These are phyloP conservation scores for Percopsis omiscomaycus DNA, from an alignment of 2,797 vertebrate species.

Conservation along the genomic window DNA sequence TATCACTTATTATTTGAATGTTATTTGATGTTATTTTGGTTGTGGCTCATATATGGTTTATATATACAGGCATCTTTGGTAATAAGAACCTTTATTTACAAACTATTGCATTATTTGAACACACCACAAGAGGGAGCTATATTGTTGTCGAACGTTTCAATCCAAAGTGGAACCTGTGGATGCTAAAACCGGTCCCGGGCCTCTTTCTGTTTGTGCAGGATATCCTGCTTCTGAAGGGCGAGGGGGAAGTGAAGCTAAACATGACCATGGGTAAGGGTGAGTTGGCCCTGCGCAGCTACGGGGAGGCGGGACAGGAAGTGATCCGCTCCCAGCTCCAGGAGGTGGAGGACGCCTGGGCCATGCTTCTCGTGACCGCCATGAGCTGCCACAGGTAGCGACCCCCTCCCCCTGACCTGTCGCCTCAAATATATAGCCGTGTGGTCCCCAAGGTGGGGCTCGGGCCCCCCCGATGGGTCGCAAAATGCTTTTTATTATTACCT, in stretches of 20 bases:
- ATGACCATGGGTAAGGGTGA: conserved; percentile 96
- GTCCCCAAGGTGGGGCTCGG: background rate
- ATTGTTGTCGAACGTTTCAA: conserved; percentile 26
- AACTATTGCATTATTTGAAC: conserved; percentile 6
- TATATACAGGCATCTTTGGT: background rate
- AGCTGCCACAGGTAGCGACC: conserved; percentile 86
- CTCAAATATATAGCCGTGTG: background rate
- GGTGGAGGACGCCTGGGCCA: conserved; percentile 86
- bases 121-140: conserved; percentile 61
- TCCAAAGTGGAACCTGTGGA: background rate
- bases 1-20: too few relatives aligned
- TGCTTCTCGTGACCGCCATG: conserved; percentile 82
- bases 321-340: conserved; percentile 87
- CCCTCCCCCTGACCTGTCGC: background rate
- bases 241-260: conserved; percentile 95
- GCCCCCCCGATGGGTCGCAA: too few relatives aligned
- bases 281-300: conserved; percentile 84
- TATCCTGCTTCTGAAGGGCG: conserved; percentile 94
- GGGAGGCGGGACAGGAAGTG: conserved; percentile 81
- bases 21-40: too few relatives aligned
- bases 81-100: background rate
- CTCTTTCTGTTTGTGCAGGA: conserved; percentile 78
- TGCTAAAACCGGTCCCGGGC: background rate
- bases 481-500: too few relatives aligned
- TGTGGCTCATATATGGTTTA: background rate